Conservation (phyloP, 2,888 invertebrate genomes). For the Netelia inedita region DNA sequence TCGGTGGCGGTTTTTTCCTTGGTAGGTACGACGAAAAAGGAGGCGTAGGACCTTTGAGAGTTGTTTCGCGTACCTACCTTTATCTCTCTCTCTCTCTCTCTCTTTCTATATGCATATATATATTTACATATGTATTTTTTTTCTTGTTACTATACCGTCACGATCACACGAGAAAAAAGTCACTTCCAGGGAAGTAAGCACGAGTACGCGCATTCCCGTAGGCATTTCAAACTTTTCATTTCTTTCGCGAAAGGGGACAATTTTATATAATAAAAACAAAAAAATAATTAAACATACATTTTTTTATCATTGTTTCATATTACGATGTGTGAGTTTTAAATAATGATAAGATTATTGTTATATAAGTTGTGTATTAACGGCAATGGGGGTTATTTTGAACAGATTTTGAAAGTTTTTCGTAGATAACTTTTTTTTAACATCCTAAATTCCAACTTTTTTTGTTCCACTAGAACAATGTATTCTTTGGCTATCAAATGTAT, state of each 20-base stretch:
- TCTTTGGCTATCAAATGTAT: no score
- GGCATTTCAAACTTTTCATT: constrained; percentile 53
- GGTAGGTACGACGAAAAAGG: constrained; percentile 23
- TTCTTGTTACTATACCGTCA: not conserved
- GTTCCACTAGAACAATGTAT: no score
- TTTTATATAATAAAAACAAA: no score
- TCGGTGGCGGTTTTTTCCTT: constrained; percentile 12
- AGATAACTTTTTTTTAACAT: no score
- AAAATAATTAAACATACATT: no score
- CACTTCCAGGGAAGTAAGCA: constrained; percentile 20
- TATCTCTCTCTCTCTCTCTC: not conserved
- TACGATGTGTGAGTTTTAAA: no score
- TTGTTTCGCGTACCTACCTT: constrained; percentile 16
- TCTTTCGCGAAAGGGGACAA: constrained; percentile 36
- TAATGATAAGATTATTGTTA: no score
- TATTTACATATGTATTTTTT: not conserved
- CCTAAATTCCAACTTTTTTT: no score
- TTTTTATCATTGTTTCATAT: no score
- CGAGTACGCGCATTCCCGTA: constrained; percentile 20
- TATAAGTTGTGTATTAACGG: no score
- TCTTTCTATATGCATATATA: not conserved
- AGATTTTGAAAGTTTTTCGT: no score
- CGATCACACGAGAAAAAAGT: constrained; percentile 19
- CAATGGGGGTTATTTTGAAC: no score
- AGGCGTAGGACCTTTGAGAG: not conserved